These are phyloP conservation scores for Ardeotis arabs DNA, from an alignment of 2,113 vertebrate genomes.

Conservation along the genomic window DNA sequence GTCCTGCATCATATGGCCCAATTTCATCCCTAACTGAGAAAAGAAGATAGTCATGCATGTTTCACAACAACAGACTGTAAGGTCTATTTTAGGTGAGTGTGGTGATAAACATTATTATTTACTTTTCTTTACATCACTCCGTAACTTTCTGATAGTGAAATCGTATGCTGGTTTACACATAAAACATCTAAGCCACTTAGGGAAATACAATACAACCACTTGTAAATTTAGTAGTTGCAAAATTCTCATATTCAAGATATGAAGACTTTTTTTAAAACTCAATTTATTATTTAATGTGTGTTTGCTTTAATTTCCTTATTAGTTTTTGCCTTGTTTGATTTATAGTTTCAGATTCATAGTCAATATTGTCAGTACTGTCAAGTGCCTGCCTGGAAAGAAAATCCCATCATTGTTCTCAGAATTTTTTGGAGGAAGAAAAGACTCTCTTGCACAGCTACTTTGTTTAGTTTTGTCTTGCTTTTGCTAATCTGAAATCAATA, in stretches of 20 bases:
- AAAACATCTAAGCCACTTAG: not conserved
- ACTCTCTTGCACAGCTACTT: not conserved
- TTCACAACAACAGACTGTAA: not conserved
- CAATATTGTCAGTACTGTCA: not conserved
- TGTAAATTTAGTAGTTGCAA: not conserved
- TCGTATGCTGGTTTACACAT: not conserved
- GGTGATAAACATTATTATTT: not conserved
- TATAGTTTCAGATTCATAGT: not conserved
- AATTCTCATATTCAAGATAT: not conserved
- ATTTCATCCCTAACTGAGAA: not conserved
- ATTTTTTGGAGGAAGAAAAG: not conserved
- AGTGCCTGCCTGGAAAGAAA: not conserved
- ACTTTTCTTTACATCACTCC: not conserved
- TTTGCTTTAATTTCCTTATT: not conserved
- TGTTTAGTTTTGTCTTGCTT: not conserved
- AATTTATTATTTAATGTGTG: not conserved
- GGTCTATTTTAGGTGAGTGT: not conserved
- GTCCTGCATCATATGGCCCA: not conserved
- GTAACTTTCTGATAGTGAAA: not conserved
- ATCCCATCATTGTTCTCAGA: not conserved
- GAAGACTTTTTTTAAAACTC: accelerated
- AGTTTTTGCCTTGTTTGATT: not conserved
- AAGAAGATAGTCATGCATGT: not conserved
- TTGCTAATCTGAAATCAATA: not conserved
- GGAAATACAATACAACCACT: not conserved